phyloP scores from a whole-genome alignment of 2,113 vertebrate genomes.

The Spizaetus ornatus region DNA sequence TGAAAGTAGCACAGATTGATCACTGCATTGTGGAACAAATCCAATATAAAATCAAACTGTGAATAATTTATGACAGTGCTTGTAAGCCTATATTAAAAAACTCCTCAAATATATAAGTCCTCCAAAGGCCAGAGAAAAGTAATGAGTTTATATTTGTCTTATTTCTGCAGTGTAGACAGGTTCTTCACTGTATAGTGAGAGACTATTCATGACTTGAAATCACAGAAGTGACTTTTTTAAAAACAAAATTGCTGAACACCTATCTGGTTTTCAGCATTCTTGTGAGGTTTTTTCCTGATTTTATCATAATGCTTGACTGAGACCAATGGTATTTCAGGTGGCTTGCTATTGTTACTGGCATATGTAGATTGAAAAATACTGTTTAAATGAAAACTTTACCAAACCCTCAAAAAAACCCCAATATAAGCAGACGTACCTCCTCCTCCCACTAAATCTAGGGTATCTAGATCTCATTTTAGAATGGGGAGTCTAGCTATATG shows the following conservation, averaged over 20 bases:
- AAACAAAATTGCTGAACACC: background rate
- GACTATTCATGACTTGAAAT: background rate
- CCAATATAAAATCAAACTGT: conserved; percentile 31
- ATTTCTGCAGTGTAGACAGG: background rate
- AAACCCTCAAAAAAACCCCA: background rate
- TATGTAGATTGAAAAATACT: background rate
- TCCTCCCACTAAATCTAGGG: background rate
- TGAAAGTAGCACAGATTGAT: background rate
- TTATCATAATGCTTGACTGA: background rate
- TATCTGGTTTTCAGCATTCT: background rate
- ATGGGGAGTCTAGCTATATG: background rate
- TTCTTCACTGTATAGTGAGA: background rate
- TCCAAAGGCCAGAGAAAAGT: background rate
- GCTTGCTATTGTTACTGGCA: background rate
- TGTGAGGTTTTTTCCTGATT: background rate
- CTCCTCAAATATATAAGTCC: background rate
- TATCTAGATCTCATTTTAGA: background rate
- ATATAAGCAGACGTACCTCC: background rate
- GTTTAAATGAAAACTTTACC: background rate
- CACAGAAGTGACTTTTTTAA: background rate
- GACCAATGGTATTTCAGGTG: background rate
- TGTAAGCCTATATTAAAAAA: conserved; percentile 47
- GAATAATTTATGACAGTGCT: conserved; percentile 50
- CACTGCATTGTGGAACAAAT: conserved; percentile 24
- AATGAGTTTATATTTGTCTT: conserved; percentile 35